These are phyloP conservation scores for Drosophila prolongata DNA, from an alignment of 2,888 invertebrate genomes.

Conservation along the genomic window DNA sequence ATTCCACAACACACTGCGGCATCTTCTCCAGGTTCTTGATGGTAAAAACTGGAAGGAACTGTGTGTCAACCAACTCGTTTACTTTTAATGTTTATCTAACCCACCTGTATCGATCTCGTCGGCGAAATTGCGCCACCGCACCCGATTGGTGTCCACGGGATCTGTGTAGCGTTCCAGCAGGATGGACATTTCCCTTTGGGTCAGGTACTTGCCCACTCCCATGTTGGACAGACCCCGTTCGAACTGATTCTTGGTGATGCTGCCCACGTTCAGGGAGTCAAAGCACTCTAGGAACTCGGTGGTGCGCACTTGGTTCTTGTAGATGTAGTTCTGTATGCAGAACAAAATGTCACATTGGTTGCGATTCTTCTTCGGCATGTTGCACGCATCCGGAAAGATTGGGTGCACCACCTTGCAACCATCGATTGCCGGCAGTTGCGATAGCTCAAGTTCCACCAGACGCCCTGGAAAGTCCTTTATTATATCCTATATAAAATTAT, in stretches of 20 bases:
- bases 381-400: slow-evolving; percentile 70
- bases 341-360: slow-evolving; percentile 76
- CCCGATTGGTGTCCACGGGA: slow-evolving; percentile 88
- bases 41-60: slow-evolving; percentile 86
- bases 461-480: slow-evolving; percentile 87
- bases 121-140: slow-evolving; percentile 91
- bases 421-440: slow-evolving; percentile 86
- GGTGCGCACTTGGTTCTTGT: slow-evolving; percentile 88
- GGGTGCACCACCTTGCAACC: slow-evolving; percentile 64
- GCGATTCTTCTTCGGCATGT: slow-evolving; percentile 66
- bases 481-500: slow-evolving; percentile 83
- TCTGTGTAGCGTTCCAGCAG: slow-evolving; percentile 89
- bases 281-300: slow-evolving; percentile 90
- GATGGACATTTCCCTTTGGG: slow-evolving; percentile 87
- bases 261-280: slow-evolving; percentile 89
- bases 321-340: slow-evolving; percentile 88
- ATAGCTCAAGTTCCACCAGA: slow-evolving; percentile 88
- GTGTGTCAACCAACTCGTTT: no score
- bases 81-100: no score
- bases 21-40: slow-evolving; percentile 89
- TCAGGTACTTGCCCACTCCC: slow-evolving; percentile 87
- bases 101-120: slow-evolving; percentile 91
- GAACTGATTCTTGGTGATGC: slow-evolving; percentile 89
- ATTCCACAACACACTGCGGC: slow-evolving; percentile 86
- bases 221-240: slow-evolving; percentile 88